These are phyloP conservation scores for Chamaetylas fuelleborni DNA, from an alignment of 2,113 vertebrate species.

Conservation along the genomic window DNA sequence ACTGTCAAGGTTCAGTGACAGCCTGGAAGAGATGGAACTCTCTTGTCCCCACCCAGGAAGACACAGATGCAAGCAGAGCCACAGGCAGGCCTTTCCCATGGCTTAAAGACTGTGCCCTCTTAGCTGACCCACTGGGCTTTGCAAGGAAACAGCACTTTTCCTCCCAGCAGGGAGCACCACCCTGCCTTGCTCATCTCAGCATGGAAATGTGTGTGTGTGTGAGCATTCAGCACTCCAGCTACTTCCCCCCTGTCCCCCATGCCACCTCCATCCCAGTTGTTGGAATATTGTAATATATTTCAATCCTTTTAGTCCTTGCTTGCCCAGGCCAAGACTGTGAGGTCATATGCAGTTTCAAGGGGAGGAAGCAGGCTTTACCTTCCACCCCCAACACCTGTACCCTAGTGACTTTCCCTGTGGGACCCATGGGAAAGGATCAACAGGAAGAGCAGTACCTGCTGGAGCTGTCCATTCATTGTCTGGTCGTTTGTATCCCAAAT, in stretches of 20 bases:
- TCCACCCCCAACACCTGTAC: neutral
- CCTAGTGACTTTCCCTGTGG: neutral
- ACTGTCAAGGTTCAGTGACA: neutral
- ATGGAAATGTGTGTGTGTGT: accelerated
- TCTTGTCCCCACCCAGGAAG: neutral
- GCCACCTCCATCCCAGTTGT: neutral
- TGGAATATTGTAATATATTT: neutral
- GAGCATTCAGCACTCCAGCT: neutral
- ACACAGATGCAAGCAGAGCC: neutral
- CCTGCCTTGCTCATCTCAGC: neutral
- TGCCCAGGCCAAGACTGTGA: neutral
- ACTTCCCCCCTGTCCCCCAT: accelerated
- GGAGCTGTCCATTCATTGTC: neutral
- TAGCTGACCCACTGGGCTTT: neutral
- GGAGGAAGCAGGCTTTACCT: neutral
- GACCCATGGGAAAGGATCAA: neutral
- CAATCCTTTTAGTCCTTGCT: accelerated
- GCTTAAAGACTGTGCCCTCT: neutral
- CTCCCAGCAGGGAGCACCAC: neutral
- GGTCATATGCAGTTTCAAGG: neutral
- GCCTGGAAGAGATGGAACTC: neutral
- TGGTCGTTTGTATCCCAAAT: neutral
- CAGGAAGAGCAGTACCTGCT: neutral
- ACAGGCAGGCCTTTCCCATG: neutral
- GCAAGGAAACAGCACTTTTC: neutral